Percentiles rank a stretch among this genome's conserved stretches.
Evolutionary conservation across 2,113 vertebrate species (phyloP).

Genomic region (Podarcis cretensis): DNA sequence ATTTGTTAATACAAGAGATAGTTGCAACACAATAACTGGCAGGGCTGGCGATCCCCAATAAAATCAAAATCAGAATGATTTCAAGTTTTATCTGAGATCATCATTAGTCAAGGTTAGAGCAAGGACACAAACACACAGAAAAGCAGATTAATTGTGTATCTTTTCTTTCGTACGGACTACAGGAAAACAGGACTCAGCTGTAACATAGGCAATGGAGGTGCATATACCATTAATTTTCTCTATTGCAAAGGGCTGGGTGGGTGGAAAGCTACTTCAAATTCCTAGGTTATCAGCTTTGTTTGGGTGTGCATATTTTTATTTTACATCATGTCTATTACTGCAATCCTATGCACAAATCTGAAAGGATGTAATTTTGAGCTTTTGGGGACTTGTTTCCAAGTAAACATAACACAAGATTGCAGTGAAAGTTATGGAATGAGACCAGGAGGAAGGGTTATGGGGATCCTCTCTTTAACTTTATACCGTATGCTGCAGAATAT

Average conservation of each 20-base stretch:
- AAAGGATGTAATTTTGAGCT: background rate
- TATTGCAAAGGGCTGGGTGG: background rate
- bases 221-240: background rate
- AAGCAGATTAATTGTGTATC: slow-evolving; percentile 4
- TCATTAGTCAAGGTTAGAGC: slow-evolving; percentile 57
- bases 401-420: background rate
- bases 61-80: slow-evolving; percentile 54
- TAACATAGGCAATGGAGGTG: background rate
- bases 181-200: slow-evolving; percentile 20
- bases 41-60: slow-evolving; percentile 52
- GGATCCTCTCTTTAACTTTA: background rate
- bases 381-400: background rate
- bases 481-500: background rate
- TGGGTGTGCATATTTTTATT: too few relatives aligned
- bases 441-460: background rate
- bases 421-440: background rate
- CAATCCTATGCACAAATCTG: background rate
- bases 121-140: slow-evolving; percentile 10
- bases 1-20: slow-evolving; percentile 55
- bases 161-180: slow-evolving; percentile 1
- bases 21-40: slow-evolving; percentile 58
- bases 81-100: slow-evolving; percentile 57
- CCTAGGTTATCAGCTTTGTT: background rate
- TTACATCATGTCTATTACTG: background rate
- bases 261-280: background rate